Conservation (phyloP, 1,140 invertebrate species). For the Scaptodrosophila lebanonensis region DNA sequence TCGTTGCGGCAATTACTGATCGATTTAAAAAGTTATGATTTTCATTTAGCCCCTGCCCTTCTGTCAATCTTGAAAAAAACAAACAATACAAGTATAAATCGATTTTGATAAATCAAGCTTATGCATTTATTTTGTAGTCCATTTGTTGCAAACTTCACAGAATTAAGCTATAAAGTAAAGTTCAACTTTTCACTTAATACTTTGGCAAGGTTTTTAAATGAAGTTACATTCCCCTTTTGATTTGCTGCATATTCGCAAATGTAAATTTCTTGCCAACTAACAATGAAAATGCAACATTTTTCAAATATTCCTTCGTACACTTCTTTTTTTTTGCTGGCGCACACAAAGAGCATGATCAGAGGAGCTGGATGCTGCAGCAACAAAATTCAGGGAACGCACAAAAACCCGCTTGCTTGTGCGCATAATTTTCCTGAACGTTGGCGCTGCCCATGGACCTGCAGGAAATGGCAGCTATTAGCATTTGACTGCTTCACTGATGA, state of each 20-base stretch:
- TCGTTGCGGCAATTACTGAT: no score
- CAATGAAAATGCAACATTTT: slow-evolving; percentile 59
- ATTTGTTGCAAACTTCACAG: no score
- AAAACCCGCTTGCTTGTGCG: slow-evolving; percentile 54
- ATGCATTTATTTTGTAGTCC: no score
- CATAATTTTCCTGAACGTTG: slow-evolving; percentile 67
- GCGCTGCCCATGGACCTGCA: slow-evolving; percentile 59
- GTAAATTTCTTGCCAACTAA: slow-evolving; percentile 42
- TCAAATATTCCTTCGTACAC: neutral
- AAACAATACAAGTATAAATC: no score
- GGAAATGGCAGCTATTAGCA: slow-evolving; percentile 72
- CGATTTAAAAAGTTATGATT: no score
- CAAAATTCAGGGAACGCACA: slow-evolving; percentile 27
- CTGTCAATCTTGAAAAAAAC: no score
- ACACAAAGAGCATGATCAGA: slow-evolving; percentile 50
- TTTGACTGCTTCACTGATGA: slow-evolving; percentile 74
- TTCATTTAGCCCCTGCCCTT: no score
- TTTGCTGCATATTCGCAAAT: slow-evolving; percentile 70
- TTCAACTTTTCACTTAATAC: slow-evolving; percentile 1
- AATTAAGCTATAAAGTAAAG: no score
- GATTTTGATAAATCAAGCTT: no score
- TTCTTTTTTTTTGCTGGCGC: neutral
- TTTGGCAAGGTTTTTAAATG: slow-evolving; percentile 35
- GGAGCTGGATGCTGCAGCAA: slow-evolving; percentile 26
- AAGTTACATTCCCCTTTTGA: slow-evolving; percentile 49